Conservation (phyloP, 2,113 vertebrate species). For the Hemichromis elongatus region DNA sequence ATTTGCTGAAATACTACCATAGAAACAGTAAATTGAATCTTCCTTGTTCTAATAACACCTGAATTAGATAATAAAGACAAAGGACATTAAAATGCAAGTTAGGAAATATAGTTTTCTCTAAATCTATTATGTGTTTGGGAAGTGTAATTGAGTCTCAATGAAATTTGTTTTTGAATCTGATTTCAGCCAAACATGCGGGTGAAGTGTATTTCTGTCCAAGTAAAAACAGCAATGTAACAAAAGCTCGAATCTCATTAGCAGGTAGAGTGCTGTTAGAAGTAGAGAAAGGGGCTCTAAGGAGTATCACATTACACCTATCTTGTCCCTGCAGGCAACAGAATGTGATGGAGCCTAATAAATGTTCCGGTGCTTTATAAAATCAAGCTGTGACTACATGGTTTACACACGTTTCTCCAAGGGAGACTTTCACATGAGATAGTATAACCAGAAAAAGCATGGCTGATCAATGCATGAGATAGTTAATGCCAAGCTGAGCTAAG, state of each 20-base stretch:
- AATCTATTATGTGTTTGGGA: not conserved
- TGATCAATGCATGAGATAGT: not conserved
- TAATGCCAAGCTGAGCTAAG: not conserved
- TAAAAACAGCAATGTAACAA: not conserved
- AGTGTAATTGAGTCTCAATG: not conserved
- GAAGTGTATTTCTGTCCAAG: not conserved
- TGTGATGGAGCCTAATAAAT: slow-evolving; percentile 30
- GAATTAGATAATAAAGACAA: not conserved
- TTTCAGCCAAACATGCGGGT: not conserved
- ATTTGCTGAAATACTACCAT: not conserved
- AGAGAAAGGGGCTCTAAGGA: not conserved
- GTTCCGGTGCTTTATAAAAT: not conserved
- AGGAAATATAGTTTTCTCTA: not conserved
- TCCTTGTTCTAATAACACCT: not conserved
- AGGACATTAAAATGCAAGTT: not conserved
- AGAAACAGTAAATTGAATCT: not conserved
- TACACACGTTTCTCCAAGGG: not conserved
- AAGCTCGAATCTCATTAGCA: not conserved
- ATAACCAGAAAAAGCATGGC: not conserved
- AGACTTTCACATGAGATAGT: not conserved
- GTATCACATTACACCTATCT: not conserved
- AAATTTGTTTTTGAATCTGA: not conserved
- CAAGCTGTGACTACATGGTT: not conserved
- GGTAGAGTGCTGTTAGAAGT: not conserved
- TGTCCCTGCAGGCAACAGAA: slow-evolving; percentile 16